Conservation (phyloP, 2,797 vertebrate genomes). For the Eutrigla gurnardus region DNA sequence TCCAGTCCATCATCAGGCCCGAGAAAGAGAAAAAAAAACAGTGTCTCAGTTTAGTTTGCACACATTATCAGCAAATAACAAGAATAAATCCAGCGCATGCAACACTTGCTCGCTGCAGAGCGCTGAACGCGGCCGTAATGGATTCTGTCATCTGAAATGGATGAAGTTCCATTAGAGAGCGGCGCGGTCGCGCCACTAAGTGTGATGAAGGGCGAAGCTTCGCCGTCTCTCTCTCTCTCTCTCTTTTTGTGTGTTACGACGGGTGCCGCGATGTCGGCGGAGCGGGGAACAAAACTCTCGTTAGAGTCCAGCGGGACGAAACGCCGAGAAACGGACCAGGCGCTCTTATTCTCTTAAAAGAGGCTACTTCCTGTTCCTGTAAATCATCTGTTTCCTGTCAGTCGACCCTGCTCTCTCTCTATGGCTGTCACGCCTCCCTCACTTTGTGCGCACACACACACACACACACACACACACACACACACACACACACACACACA, state of each 20-base stretch:
- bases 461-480: constrained; percentile 12
- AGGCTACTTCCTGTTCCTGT: constrained; percentile 21
- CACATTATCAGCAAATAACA: constrained; percentile 62
- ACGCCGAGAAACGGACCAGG: neutral
- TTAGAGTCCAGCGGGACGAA: neutral
- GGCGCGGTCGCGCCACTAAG: constrained; percentile 51
- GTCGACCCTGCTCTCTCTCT: neutral
- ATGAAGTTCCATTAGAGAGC: constrained; percentile 73
- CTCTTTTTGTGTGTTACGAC: constrained; percentile 33
- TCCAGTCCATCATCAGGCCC: constrained; percentile 21
- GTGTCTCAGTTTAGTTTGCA: constrained; percentile 42
- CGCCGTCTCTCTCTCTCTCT: constrained; percentile 27
- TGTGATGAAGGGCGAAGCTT: constrained; percentile 66
- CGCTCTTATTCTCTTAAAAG: constrained; percentile 26
- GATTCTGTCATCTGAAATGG: constrained; percentile 72
- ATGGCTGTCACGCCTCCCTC: neutral
- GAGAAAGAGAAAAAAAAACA: neutral
- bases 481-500: constrained; percentile 23
- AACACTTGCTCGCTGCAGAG: constrained; percentile 47
- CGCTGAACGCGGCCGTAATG: constrained; percentile 58
- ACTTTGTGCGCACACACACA: neutral
- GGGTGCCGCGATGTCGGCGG: neutral
- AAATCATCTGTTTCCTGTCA: constrained; percentile 6
- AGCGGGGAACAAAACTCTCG: neutral
- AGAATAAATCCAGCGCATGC: constrained; percentile 58